Base-by-base conservation (phyloP, 2,888 invertebrate genomes). In the Caenorhabditis macrosperma region DNA sequence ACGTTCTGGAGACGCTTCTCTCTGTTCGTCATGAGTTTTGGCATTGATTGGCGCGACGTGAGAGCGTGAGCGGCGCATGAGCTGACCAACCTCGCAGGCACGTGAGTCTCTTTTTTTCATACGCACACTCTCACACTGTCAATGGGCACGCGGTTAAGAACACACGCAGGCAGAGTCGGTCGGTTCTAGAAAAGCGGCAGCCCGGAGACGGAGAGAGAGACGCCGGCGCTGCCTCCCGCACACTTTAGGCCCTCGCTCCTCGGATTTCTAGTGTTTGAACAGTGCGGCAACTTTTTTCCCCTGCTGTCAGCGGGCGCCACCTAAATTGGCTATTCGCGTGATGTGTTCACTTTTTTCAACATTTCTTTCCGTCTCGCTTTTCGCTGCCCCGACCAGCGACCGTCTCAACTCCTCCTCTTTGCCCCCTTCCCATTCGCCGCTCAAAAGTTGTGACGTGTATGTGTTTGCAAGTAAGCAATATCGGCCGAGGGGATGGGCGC, bases 61-160 rank as follows among this genome's bases (percentile, higher is more conserved):
- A 44, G 63, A 54, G 63, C 63, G 61, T 63, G 72, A 72, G 72
- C 69, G 67, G 20, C n/a, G 50, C 69, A 60, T 69, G 69, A 71
- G 71, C 44, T 59, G 74, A 74, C 74, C 50, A 57, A 38, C 48
- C 57, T 64, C 64, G 28, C 64, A 64, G 72, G 48, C 64, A 74
- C 74, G 64, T 64, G 74, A 64, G 74, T 64, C 55, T 35, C 64
- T 24, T 33, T 35, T 46, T 24, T 28, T 20, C 35, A 44, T 24
- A 35, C 30, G 17, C 61, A 24, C 61, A 46, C 72, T 35, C 63
- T 28, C 72, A 64, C 74, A 74, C 59, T 74, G 74, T 64, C 72
- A 26, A 63, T 72, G 59, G 74, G 74, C 72, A 63, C 54, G 74
- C 64, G 74, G 74, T 74, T 66, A 74, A 59, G 74, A 74, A 74